Conservation (phyloP, 2,113 vertebrate species). For the Bos taurus region ARS-UCD2.0 NC_037337.1:70936501-70937000, state of each 20-base stretch:
- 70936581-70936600: background rate
- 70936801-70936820: conserved; percentile 77
- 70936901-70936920: conserved; percentile 13
- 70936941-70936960: background rate
- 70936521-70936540: background rate
- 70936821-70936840: conserved; percentile 72
- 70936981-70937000: background rate
- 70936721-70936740: conserved; percentile 48
- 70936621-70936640: conserved; percentile 45
- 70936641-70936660: conserved; percentile 5
- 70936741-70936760: conserved; percentile 56
- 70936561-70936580: background rate
- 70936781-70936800: conserved; percentile 66
- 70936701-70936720: conserved; percentile 56
- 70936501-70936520: conserved; percentile 24
- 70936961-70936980: background rate
- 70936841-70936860: conserved; percentile 59
- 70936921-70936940: background rate
- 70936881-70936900: conserved; percentile 71
- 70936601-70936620: background rate
- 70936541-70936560: background rate
- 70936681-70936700: conserved; percentile 47
- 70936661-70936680: conserved; percentile 47
- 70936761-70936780: conserved; percentile 72
- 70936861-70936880: conserved; percentile 58